phyloP scores from a whole-genome alignment of 2,888 invertebrate genomes.

The Ceramica pisi region DNA sequence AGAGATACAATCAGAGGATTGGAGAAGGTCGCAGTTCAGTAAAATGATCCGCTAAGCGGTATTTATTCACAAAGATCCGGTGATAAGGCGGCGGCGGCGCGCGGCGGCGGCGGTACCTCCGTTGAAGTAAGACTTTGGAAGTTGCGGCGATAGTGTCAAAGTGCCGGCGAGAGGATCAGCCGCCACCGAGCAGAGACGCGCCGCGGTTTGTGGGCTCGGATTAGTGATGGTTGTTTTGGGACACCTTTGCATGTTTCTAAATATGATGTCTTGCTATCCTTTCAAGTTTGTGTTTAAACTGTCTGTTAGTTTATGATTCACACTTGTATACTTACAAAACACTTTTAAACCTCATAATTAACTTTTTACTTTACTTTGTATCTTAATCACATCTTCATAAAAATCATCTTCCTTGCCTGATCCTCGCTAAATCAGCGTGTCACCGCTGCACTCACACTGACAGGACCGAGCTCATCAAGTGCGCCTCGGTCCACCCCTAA shows the following conservation, averaged over 20 bases:
- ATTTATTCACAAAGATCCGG: slow-evolving; percentile 37
- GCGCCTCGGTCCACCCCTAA: too few species aligned
- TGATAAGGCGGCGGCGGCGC: slow-evolving; percentile 14
- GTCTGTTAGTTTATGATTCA: too few species aligned
- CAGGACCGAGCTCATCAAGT: too few species aligned
- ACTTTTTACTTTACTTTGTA: too few species aligned
- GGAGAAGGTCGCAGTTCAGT: slow-evolving; percentile 15
- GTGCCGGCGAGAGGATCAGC: slow-evolving; percentile 15
- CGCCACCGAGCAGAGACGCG: not conserved
- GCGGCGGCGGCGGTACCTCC: slow-evolving; percentile 2
- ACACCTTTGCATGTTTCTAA: not conserved
- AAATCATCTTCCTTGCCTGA: too few species aligned
- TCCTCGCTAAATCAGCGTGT: too few species aligned
- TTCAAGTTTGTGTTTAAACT: too few species aligned
- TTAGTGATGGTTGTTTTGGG: not conserved
- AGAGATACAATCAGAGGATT: slow-evolving; percentile 11
- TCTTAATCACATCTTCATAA: too few species aligned
- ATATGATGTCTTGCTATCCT: too few species aligned
- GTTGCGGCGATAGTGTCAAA: slow-evolving; percentile 25
- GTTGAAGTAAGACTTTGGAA: slow-evolving; percentile 22
- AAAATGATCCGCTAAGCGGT: slow-evolving; percentile 42
- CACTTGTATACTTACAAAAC: too few species aligned
- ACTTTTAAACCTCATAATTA: too few species aligned
- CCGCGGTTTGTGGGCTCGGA: not conserved
- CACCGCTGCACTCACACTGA: too few species aligned